Conservation (phyloP, 1,140 invertebrate genomes). For the Lasioglossum albipes region DNA sequence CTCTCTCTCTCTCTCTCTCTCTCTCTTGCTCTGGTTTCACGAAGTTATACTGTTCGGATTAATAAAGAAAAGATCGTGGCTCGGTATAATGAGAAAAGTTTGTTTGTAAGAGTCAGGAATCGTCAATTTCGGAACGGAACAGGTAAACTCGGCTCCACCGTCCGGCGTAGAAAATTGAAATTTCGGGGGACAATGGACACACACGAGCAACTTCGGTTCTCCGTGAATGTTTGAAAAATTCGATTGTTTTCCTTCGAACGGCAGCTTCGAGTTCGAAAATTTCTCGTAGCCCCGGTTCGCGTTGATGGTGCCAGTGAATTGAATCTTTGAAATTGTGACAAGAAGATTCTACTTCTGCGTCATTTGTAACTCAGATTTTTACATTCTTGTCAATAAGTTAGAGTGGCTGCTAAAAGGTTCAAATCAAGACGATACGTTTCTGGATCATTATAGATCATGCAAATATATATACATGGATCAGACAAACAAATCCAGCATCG, state of each 20-base stretch:
- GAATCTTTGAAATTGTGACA: not conserved
- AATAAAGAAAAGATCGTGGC: constrained; percentile 29
- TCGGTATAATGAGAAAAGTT: constrained; percentile 33
- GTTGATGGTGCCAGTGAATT: not conserved
- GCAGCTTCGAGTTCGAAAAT: not conserved
- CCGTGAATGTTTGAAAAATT: not conserved
- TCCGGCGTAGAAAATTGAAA: not conserved
- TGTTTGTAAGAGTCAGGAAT: constrained; percentile 19
- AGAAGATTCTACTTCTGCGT: not conserved
- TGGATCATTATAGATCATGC: too few relatives aligned
- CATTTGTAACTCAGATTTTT: too few relatives aligned
- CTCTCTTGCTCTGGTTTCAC: not conserved
- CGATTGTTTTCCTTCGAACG: too few relatives aligned
- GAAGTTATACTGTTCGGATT: constrained; percentile 28
- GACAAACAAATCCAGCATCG: too few relatives aligned
- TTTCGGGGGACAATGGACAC: not conserved
- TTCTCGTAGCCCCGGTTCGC: not conserved
- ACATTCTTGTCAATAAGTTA: too few relatives aligned
- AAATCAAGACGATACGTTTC: too few relatives aligned
- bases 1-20: too few relatives aligned
- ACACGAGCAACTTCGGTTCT: too few relatives aligned
- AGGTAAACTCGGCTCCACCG: not conserved
- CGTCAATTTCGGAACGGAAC: constrained; percentile 32
- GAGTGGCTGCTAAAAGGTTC: too few relatives aligned
- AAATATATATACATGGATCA: too few relatives aligned